phyloP scores from a whole-genome alignment of 2,113 vertebrate genomes.

The Petroica traversi region DNA sequence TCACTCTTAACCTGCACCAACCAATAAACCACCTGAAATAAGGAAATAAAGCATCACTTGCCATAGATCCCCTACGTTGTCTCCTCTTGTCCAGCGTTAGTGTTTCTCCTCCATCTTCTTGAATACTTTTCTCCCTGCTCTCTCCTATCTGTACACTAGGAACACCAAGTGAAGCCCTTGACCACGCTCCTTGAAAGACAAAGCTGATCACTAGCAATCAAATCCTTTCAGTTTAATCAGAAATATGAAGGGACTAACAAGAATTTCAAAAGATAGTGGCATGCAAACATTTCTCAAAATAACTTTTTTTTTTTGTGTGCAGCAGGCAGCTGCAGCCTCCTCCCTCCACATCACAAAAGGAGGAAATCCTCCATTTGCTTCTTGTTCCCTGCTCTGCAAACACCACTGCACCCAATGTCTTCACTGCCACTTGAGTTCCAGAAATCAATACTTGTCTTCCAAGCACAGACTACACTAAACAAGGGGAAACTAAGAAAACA shows the following conservation, averaged over 20 bases:
- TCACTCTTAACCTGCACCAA: background rate
- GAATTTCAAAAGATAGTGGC: background rate
- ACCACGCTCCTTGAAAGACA: background rate
- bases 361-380: background rate
- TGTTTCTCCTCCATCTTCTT: background rate
- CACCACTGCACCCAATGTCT: background rate
- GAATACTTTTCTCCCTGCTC: background rate
- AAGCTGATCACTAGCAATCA: background rate
- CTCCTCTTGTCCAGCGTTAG: background rate
- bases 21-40: background rate
- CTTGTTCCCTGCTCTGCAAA: background rate
- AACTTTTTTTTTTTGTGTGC: background rate
- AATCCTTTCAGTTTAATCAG: background rate
- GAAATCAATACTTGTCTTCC: constrained; percentile 2
- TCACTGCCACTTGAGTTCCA: background rate
- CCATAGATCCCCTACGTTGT: background rate
- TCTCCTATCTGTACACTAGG: background rate
- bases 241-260: background rate
- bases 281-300: background rate
- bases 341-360: background rate
- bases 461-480: background rate
- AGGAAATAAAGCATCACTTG: background rate
- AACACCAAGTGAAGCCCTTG: background rate
- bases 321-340: background rate
- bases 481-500: background rate